phyloP scores from a whole-genome alignment of 2,113 vertebrate species.

The Urocynchramus pylzowi region DNA sequence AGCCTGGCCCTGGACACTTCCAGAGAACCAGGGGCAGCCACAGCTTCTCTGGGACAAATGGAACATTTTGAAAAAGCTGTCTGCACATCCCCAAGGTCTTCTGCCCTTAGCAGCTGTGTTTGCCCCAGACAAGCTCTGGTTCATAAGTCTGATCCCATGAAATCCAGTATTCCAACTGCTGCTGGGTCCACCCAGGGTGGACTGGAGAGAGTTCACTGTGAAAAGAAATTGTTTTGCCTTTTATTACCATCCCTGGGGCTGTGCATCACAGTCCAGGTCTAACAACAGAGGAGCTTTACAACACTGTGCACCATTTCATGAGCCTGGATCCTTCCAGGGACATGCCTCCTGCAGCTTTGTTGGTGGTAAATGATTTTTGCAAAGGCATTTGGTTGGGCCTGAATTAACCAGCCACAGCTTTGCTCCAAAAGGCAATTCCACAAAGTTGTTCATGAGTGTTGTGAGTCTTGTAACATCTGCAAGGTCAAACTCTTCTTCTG shows the following conservation, averaged over 20 bases:
- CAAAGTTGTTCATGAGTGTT: background rate
- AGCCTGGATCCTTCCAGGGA: background rate
- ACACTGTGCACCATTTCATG: rapidly evolving
- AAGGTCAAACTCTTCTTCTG: background rate
- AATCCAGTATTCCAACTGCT: background rate
- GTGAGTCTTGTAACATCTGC: background rate
- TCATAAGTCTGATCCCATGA: background rate
- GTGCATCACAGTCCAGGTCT: background rate
- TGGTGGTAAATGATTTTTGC: background rate
- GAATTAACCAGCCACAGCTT: background rate
- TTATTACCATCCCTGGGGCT: background rate
- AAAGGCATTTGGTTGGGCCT: background rate
- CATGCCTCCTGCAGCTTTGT: background rate
- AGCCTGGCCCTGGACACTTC: background rate
- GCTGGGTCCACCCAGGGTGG: background rate
- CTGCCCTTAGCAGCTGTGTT: background rate
- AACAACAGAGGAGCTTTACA: background rate
- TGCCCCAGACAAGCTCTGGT: background rate
- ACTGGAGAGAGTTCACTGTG: background rate
- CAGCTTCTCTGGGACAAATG: background rate
- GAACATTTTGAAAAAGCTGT: background rate
- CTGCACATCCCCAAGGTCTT: background rate
- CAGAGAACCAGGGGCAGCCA: background rate
- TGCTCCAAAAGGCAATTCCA: background rate
- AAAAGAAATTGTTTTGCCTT: background rate